Conservation (phyloP, 2,113 vertebrate species). For the Nerophis ophidion region DNA sequence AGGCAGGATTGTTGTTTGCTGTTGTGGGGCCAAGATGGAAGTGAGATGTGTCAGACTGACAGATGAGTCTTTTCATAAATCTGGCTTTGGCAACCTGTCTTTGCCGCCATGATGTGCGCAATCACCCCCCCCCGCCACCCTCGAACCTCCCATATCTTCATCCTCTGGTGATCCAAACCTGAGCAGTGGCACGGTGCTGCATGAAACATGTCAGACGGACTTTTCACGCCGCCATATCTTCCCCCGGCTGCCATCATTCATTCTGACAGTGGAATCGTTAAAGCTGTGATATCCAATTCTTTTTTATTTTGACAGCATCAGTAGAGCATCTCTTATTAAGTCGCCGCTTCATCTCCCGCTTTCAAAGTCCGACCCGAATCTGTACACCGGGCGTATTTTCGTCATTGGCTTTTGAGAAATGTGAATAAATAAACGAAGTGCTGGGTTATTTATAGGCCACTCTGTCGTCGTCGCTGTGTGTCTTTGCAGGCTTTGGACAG, state of each 20-base stretch:
- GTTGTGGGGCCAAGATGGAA: conserved; percentile 27
- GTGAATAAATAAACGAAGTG: conserved; percentile 42
- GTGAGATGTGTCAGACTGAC: conserved; percentile 56
- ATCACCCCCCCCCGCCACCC: too few relatives aligned
- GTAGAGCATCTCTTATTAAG: conserved; percentile 64
- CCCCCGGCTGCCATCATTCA: conserved; percentile 58
- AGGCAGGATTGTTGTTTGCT: too few relatives aligned
- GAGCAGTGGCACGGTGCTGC: conserved; percentile 44
- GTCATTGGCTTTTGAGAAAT: conserved; percentile 46
- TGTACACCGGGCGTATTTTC: conserved; percentile 53
- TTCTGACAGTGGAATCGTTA: conserved; percentile 70
- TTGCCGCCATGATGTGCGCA: too few relatives aligned
- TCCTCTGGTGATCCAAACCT: conserved; percentile 10
- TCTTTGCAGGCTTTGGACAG: not conserved
- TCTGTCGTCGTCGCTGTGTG: conserved; percentile 26
- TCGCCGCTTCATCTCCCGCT: conserved; percentile 60
- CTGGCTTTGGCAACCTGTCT: conserved; percentile 34
- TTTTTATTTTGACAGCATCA: conserved; percentile 68
- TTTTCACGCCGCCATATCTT: conserved; percentile 62
- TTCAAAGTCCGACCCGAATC: conserved; percentile 70
- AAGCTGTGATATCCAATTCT: conserved; percentile 68
- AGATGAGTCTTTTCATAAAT: conserved; percentile 50
- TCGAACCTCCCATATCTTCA: too few relatives aligned
- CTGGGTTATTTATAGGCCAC: conserved; percentile 62
- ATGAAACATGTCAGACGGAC: conserved; percentile 49